These are phyloP conservation scores for Brachypteracias leptosomus DNA, from an alignment of 2,113 vertebrate genomes.

Conservation along the genomic window DNA sequence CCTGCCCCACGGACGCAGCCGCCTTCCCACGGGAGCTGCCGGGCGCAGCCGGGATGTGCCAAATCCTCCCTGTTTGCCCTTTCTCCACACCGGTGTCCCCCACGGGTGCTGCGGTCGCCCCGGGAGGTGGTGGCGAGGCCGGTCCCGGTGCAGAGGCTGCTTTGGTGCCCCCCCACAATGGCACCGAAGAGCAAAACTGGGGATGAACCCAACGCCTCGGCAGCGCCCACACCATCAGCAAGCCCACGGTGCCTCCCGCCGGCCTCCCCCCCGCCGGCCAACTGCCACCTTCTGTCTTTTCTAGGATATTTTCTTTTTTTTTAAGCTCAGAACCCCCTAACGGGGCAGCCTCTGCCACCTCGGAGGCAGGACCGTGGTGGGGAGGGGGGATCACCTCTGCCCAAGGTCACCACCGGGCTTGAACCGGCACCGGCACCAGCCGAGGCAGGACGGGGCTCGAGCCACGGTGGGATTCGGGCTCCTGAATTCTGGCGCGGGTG, in stretches of 20 bases:
- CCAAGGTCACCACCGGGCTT: neutral
- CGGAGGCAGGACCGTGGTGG: neutral
- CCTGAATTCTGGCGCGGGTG: neutral
- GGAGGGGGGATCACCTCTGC: neutral
- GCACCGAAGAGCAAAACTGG: neutral
- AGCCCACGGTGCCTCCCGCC: neutral
- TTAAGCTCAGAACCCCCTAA: neutral
- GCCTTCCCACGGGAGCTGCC: neutral
- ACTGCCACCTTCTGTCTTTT: neutral
- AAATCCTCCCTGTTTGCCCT: neutral
- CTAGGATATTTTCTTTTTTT: neutral
- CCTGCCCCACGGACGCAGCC: neutral
- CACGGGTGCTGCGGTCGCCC: neutral
- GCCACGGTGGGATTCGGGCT: neutral
- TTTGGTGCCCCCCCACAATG: neutral
- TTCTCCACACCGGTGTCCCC: fast-evolving
- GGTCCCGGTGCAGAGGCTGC: neutral
- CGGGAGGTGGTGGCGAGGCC: fast-evolving
- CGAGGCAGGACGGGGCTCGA: neutral
- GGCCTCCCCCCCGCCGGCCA: neutral
- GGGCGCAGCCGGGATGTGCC: neutral
- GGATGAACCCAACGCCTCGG: fast-evolving
- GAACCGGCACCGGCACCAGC: neutral
- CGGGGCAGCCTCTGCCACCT: neutral
- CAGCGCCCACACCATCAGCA: fast-evolving